Conservation (phyloP, 2,797 vertebrate genomes). For the Petrocephalus sullivani region DNA sequence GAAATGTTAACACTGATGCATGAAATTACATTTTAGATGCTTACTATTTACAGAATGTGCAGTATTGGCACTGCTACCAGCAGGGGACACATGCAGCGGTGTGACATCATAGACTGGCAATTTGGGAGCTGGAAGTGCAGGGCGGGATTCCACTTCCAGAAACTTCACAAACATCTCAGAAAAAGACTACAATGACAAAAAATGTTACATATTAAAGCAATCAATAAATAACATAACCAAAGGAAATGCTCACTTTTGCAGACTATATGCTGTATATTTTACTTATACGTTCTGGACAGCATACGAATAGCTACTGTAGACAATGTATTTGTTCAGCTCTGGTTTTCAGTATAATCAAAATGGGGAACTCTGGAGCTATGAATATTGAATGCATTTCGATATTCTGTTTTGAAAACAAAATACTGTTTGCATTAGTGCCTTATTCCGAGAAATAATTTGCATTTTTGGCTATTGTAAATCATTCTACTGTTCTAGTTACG, state of each 20-base stretch:
- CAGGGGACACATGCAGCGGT: constrained; percentile 65
- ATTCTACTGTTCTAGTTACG: not conserved
- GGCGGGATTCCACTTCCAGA: constrained; percentile 87
- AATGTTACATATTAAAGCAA: not conserved
- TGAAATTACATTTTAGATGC: not conserved
- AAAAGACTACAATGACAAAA: constrained; percentile 73
- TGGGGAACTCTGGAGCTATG: not conserved
- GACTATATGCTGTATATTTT: not conserved
- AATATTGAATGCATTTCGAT: not conserved
- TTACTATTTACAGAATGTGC: constrained; percentile 57
- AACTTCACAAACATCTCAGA: constrained; percentile 97
- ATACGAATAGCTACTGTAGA: not conserved
- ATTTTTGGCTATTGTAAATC: not conserved
- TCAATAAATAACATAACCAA: not conserved
- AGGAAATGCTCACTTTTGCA: not conserved
- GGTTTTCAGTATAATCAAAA: not conserved
- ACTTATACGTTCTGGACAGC: not conserved
- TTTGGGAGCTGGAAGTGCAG: constrained; percentile 73
- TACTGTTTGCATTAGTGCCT: not conserved
- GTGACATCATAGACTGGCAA: constrained; percentile 77
- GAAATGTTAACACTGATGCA: not conserved
- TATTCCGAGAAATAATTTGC: not conserved
- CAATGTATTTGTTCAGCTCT: not conserved
- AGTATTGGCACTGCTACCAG: constrained; percentile 44
- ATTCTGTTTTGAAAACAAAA: constrained; percentile 2